phyloP scores from a whole-genome alignment of 37 sponge, comb jelly and placozoan species.

The Chondrilla cf. caribensis region DNA sequence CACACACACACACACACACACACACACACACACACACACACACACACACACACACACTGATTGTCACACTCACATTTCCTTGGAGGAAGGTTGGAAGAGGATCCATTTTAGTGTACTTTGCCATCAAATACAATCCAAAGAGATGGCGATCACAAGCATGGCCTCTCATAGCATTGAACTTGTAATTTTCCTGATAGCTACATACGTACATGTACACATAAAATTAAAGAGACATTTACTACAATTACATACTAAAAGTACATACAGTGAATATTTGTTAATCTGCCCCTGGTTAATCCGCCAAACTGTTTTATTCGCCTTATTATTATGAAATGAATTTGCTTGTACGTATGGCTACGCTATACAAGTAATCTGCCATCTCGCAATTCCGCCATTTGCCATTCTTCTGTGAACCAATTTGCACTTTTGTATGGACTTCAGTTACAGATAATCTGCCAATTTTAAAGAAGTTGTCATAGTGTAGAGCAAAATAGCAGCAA shows the following conservation, averaged over 20 bases:
- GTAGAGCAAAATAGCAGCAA: too few relatives aligned
- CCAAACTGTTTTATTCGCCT: too few relatives aligned
- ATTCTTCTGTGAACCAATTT: too few relatives aligned
- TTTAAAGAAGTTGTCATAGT: too few relatives aligned
- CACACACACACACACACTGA: neutral
- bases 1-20: slow-evolving; percentile 2
- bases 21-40: slow-evolving; percentile 10
- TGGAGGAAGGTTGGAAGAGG: slow-evolving; percentile 68
- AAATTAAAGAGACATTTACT: neutral
- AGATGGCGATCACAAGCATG: slow-evolving; percentile 76
- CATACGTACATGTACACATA: neutral
- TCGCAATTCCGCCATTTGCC: too few relatives aligned
- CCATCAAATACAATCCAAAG: slow-evolving; percentile 75
- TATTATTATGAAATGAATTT: too few relatives aligned
- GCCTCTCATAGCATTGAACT: slow-evolving; percentile 81
- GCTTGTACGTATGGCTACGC: too few relatives aligned
- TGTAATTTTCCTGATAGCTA: slow-evolving; percentile 65
- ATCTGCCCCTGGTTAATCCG: too few relatives aligned
- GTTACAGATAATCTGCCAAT: too few relatives aligned
- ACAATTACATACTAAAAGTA: neutral
- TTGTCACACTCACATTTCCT: slow-evolving; percentile 49
- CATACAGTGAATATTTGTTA: neutral
- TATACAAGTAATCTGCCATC: too few relatives aligned
- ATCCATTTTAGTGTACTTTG: slow-evolving; percentile 64
- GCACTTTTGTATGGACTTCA: too few relatives aligned